Conservation (phyloP, 1,140 invertebrate genomes). For the Caerostris darwini region DNA sequence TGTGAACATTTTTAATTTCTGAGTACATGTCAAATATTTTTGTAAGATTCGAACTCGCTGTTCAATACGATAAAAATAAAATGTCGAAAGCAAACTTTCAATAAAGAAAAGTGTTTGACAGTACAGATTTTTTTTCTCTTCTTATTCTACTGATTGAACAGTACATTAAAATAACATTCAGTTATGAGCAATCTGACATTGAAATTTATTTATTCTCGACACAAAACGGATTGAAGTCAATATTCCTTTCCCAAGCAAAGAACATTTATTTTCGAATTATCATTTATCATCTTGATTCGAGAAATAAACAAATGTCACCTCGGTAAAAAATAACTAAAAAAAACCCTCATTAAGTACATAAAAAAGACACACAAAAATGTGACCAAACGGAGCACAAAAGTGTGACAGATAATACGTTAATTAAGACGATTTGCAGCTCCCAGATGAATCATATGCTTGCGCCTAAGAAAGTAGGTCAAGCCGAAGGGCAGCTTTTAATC, state of each 20-base stretch:
- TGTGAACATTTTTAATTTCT: too few relatives aligned
- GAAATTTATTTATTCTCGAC: not conserved
- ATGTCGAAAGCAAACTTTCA: not conserved
- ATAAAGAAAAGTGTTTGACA: too few relatives aligned
- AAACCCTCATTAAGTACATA: not conserved
- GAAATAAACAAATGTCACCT: not conserved
- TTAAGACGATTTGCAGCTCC: slow-evolving; percentile 55
- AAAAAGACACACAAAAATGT: not conserved
- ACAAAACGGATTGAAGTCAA: not conserved
- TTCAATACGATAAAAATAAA: not conserved
- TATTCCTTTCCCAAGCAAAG: not conserved
- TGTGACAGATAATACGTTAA: slow-evolving; percentile 52
- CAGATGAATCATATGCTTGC: slow-evolving; percentile 28
- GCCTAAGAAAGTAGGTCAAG: slow-evolving; percentile 53
- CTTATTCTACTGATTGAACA: not conserved
- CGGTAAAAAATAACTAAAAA: not conserved
- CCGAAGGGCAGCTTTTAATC: slow-evolving; percentile 44
- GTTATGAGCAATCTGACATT: not conserved
- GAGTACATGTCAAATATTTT: too few relatives aligned
- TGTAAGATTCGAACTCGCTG: too few relatives aligned
- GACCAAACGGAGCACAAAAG: not conserved
- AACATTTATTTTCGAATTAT: not conserved
- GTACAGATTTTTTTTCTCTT: too few relatives aligned
- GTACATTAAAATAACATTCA: not conserved
- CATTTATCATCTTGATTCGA: not conserved